phyloP scores from a whole-genome alignment of 2,888 invertebrate species.

The Chaitophorus viminalis region DNA sequence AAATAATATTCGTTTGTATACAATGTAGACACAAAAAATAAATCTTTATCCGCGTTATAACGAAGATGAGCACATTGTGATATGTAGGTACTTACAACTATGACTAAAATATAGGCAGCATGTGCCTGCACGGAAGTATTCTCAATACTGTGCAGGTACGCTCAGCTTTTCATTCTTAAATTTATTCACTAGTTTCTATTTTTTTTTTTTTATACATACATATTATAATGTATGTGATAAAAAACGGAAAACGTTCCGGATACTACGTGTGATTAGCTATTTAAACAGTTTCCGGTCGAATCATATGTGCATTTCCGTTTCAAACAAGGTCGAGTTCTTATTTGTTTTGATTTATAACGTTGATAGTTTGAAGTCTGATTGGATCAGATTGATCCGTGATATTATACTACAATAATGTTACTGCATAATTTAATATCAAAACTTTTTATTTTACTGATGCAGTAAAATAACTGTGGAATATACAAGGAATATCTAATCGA shows the following conservation, averaged over 20 bases:
- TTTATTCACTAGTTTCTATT: neutral
- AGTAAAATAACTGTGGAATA: neutral
- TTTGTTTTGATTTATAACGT: neutral
- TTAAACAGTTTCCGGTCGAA: constrained; percentile 17
- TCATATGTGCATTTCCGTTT: constrained; percentile 13
- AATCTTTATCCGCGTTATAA: neutral
- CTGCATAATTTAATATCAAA: neutral
- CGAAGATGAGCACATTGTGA: neutral
- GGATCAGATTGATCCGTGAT: no score
- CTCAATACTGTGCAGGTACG: neutral
- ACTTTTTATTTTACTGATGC: neutral
- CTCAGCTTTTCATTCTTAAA: neutral
- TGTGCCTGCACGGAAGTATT: neutral
- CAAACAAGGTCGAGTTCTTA: constrained; percentile 18
- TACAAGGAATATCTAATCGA: constrained; percentile 4
- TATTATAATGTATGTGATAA: no score
- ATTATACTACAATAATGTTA: neutral
- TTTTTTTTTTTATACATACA: no score
- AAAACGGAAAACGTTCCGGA: constrained; percentile 10
- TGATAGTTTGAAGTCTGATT: no score
- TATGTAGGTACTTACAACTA: neutral
- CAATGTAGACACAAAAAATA: neutral
- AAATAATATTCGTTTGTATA: neutral
- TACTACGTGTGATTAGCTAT: constrained; percentile 15
- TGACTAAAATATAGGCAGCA: neutral